Conservation (phyloP, 2,113 vertebrate species). For the Guaruba guarouba region DNA sequence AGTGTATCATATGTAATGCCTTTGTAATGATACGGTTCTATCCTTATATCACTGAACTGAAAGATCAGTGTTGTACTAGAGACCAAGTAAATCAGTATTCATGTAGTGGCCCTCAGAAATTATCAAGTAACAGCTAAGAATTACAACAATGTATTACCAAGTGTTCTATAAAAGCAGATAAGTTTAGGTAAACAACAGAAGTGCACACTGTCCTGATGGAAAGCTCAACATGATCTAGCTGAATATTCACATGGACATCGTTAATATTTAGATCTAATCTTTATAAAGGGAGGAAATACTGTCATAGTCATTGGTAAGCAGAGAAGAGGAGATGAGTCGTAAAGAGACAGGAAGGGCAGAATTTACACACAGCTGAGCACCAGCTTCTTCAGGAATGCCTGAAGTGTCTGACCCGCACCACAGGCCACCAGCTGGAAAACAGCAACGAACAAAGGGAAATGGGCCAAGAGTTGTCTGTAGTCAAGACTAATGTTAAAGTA, state of each 20-base stretch:
- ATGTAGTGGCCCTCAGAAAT: background rate
- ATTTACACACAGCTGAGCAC: background rate
- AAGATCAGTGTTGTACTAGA: background rate
- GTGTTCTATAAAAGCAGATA: background rate
- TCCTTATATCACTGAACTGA: background rate
- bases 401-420: background rate
- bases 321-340: background rate
- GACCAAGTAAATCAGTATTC: background rate
- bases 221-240: background rate
- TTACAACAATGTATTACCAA: background rate
- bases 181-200: background rate
- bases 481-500: background rate
- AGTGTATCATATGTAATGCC: background rate
- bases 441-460: background rate
- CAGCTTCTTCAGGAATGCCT: background rate
- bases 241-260: background rate
- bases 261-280: background rate
- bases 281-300: background rate
- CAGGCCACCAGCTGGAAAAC: accelerated
- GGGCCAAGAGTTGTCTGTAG: background rate
- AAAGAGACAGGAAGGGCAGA: background rate
- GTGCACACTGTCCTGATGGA: background rate
- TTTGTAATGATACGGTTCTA: background rate
- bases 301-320: background rate
- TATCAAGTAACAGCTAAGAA: background rate